Conservation (phyloP, 2,888 invertebrate genomes). For the Dexiosoma caninum region DNA sequence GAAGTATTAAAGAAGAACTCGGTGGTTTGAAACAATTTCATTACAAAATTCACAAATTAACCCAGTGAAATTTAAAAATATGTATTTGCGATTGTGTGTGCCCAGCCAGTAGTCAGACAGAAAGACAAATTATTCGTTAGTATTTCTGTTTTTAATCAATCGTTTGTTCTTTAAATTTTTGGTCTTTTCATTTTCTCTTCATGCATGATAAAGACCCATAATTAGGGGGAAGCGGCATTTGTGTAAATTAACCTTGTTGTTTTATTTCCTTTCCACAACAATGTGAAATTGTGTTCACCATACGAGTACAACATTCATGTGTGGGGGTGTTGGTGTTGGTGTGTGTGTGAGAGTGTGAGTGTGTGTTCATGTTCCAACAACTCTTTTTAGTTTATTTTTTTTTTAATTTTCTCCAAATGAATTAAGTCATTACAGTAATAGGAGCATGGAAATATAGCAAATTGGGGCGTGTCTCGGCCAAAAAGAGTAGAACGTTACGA, state of each 20-base stretch:
- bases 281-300: background rate
- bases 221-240: conserved; percentile 42
- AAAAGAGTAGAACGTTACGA: background rate
- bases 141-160: background rate
- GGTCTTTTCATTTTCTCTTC: conserved; percentile 5
- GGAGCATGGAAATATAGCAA: conserved; percentile 1
- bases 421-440: conserved; percentile 57
- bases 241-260: conserved; percentile 4
- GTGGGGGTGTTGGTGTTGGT: background rate
- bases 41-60: background rate
- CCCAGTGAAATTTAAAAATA: background rate
- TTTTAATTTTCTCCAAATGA: conserved; percentile 20
- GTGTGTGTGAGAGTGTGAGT: no score
- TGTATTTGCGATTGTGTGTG: background rate
- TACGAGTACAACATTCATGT: no score
- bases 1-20: background rate
- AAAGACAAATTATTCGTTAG: conserved; percentile 11
- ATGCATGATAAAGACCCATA: conserved; percentile 45
- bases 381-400: conserved; percentile 10
- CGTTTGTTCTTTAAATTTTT: background rate
- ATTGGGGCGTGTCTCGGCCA: conserved; percentile 33
- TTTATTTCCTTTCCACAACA: background rate
- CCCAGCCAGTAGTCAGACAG: background rate
- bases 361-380: background rate
- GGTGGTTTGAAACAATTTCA: conserved; percentile 45